A percentile compares a stretch with the other conserved stretches of the same genome.
phyloP scores from a whole-genome alignment of 2,888 invertebrate genomes.

The Sericinus montela region DNA sequence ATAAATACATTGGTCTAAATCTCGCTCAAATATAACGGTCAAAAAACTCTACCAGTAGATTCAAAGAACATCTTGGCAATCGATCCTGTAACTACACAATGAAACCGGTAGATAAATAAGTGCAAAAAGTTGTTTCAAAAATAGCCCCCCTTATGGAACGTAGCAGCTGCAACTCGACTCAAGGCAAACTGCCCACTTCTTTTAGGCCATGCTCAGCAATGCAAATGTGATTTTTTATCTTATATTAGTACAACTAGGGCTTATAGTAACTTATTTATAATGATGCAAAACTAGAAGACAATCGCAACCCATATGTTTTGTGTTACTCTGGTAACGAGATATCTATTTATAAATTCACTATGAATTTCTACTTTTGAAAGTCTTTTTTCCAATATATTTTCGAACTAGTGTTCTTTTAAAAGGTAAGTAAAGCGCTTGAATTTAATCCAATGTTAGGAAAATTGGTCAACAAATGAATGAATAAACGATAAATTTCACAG shows the following conservation, averaged over 20 bases:
- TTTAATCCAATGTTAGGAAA: too few relatives aligned
- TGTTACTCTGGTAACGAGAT: not conserved
- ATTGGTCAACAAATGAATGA: too few relatives aligned
- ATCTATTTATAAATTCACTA: not conserved
- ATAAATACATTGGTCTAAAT: too few relatives aligned
- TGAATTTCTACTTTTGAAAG: too few relatives aligned
- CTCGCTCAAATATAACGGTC: not conserved
- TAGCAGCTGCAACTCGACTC: constrained; percentile 60
- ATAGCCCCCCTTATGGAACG: constrained; percentile 54
- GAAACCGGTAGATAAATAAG: constrained; percentile 59
- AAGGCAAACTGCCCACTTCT: constrained; percentile 67
- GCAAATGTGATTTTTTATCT: constrained; percentile 49
- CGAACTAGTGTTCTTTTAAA: too few relatives aligned
- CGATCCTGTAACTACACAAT: constrained; percentile 44
- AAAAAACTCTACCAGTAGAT: constrained; percentile 6
- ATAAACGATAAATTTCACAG: too few relatives aligned
- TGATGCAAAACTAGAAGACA: not conserved
- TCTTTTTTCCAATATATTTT: too few relatives aligned
- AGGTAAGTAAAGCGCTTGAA: too few relatives aligned
- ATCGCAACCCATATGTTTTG: not conserved
- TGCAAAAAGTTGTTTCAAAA: constrained; percentile 61
- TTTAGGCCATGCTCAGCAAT: constrained; percentile 41
- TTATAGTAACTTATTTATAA: not conserved
- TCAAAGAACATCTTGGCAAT: constrained; percentile 6
- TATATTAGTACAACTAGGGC: not conserved